Evolutionary conservation across 1,140 invertebrate genomes (phyloP), one percentile per base, ranked within the genome.

Genomic region (Hylaeus volcanicus): DNA sequence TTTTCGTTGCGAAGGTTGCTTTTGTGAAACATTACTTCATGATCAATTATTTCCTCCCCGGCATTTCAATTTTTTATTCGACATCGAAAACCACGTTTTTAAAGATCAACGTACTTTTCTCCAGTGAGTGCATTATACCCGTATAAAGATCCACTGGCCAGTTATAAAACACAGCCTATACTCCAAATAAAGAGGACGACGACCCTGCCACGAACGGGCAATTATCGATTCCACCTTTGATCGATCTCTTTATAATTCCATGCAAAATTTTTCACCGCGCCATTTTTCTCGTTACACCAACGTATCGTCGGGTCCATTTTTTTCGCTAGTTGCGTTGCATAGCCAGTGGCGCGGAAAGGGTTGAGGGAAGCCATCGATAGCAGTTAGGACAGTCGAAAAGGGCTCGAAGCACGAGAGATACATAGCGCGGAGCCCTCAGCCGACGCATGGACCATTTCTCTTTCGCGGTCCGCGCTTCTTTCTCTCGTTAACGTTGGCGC

Each of bases 371-470:
- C 11, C 11, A 53, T n/a, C 63, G 55, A 75, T 63, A 64, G 53
- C 63, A 58, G 53, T 66, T 41, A 43, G 82, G 73, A 65, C 78
- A 85, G 80, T 85, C 73, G 73, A 85, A 85, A 86, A 58, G 56
- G 58, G 68, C 64, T 75, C 51, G 41, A 60, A 63, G 66, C 80
- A 81, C 69, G 56, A 66, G 81, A 76, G 78, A 78, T 85, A 82
- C 83, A 74, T 86, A 64, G 83, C 74, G 63, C n/a, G 74, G 73
- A 37, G 83, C 74, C 79, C 78, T 82, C 65, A 82, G 77, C 79
- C 37, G 63, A 79, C 63, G 51, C 80, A 48, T 63, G 74, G 51
- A 15, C 69, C 75, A 83, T 86, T 86, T 83, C 81, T 86, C 85
- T 85, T 86, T 78, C 69, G 79, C 68, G 41, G 15, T 11, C 64